Evolutionary conservation across 2,113 vertebrate genomes (phyloP), one percentile per base, ranked within the genome.

Genomic region (Electrona antarctica): DNA sequence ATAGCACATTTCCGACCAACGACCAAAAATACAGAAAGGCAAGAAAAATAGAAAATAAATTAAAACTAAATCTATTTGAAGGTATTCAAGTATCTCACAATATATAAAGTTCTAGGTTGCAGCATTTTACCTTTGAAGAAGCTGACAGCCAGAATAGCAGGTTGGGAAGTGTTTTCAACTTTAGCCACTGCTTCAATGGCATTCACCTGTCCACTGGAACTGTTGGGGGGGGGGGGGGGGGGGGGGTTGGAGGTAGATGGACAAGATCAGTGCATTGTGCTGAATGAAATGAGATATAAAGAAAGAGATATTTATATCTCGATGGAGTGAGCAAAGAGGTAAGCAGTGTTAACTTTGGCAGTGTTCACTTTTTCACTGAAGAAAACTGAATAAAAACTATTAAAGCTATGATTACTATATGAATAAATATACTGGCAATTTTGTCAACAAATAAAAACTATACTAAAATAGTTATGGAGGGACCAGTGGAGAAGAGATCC

Each of bases 41-140:
- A n/a, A n/a, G n/a, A 9, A 5, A 15, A 3, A 64, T 49, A 15
- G 11, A 6, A 49, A 3, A 15, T 12, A 64, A 64, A 14, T 3
- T 46, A 15, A 9, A 10, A 65, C 14, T 10, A 28, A 29, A 51
- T 3, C 1, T 28, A 41, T 21, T 52, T 15, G 45, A n/a, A 10
- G 7, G 3, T 8, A 54, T 9, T 12, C 52, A 7, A 54, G 12
- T 7, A 54, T n/a, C n/a, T n/a, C 52, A 54, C 3, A 54, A 4
- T 12, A 54, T 9, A 13, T 54, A 54, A 54, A 8, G 4, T 12
- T 9, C 8, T 9, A 7, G 13, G 11, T 54, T 13, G 12, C 13
- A 10, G 3, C 13, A 7, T 9, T 54, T 54, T 69, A 90, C 87
- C 88, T 78, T 73, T 77, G 56, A 82, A 86, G 69, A 87, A 90